A percentile compares a stretch with the other conserved stretches of the same genome.
Evolutionary conservation across 1,140 invertebrate species (phyloP).

Genomic region (Apolygus lucorum): DNA sequence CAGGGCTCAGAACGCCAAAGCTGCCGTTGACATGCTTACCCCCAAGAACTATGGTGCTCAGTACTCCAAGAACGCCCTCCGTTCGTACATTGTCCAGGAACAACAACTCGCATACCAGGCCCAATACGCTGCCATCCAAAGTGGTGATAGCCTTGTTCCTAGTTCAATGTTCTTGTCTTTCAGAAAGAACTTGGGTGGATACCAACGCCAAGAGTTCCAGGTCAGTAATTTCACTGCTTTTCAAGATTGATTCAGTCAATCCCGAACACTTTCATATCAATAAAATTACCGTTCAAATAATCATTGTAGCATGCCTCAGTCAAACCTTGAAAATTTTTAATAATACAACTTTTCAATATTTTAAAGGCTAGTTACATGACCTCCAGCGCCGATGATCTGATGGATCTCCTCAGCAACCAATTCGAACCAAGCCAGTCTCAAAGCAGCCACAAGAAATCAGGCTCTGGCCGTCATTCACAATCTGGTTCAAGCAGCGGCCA

Average conservation of each 20-base stretch:
- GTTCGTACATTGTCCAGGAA: slow-evolving; percentile 32
- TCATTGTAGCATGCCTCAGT: not conserved
- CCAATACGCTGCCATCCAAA: slow-evolving; percentile 43
- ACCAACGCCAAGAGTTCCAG: slow-evolving; percentile 37
- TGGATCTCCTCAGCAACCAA: slow-evolving; percentile 23
- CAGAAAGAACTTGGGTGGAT: slow-evolving; percentile 41
- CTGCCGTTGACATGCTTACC: slow-evolving; percentile 46
- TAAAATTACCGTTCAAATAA: not conserved
- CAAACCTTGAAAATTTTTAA: not conserved
- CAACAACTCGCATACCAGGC: slow-evolving; percentile 34
- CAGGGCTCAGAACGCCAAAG: slow-evolving; percentile 47
- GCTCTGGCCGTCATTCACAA: not conserved
- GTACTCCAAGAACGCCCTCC: slow-evolving; percentile 43
- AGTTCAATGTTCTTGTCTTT: slow-evolving; percentile 40
- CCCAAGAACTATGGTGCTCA: slow-evolving; percentile 44
- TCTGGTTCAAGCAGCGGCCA: slow-evolving; percentile 33
- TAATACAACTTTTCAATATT: not conserved
- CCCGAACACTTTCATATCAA: not conserved
- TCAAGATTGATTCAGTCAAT: no score
- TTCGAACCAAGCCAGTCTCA: slow-evolving; percentile 4
- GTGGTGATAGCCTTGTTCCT: slow-evolving; percentile 47
- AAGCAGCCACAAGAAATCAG: not conserved
- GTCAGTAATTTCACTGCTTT: no score
- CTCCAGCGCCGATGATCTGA: slow-evolving; percentile 26
- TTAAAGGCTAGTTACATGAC: slow-evolving; percentile 24